Percentiles rank a stretch among this genome's conserved stretches.
These are phyloP conservation scores for Clarias gariepinus DNA, from an alignment of 2,113 vertebrate genomes.

Conservation along the genomic window DNA sequence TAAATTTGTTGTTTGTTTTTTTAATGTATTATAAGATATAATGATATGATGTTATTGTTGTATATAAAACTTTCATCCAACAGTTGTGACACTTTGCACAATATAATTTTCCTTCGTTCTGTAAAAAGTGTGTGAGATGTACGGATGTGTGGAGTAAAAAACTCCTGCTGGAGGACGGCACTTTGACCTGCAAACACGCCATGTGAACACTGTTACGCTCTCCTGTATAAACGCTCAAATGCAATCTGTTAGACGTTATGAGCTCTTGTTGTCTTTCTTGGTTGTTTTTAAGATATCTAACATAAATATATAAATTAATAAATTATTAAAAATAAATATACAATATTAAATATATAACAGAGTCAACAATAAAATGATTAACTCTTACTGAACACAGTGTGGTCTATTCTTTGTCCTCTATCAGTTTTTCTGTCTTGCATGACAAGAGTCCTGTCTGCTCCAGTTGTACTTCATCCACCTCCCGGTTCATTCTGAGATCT, in stretches of 20 bases:
- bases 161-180: constrained; percentile 61
- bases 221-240: constrained; percentile 63
- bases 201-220: constrained; percentile 54
- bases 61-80: constrained; percentile 28
- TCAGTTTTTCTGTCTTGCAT: background rate
- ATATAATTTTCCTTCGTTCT: constrained; percentile 63
- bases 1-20: background rate
- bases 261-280: constrained; percentile 41
- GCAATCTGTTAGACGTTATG: constrained; percentile 61
- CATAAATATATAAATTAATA: background rate
- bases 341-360: background rate
- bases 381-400: background rate
- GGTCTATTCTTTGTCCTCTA: background rate
- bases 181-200: constrained; percentile 68
- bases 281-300: constrained; percentile 38
- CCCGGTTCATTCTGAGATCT: background rate
- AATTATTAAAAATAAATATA: background rate
- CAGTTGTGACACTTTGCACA: constrained; percentile 66
- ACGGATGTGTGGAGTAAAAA: constrained; percentile 51
- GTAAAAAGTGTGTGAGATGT: constrained; percentile 37
- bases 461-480: background rate
- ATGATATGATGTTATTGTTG: constrained; percentile 27
- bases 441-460: background rate
- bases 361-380: constrained; percentile 5
- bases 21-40: background rate